A percentile compares a stretch with the other conserved stretches of the same genome.
phyloP scores from a whole-genome alignment of 2,888 invertebrate genomes.

The Thera obeliscata region DNA sequence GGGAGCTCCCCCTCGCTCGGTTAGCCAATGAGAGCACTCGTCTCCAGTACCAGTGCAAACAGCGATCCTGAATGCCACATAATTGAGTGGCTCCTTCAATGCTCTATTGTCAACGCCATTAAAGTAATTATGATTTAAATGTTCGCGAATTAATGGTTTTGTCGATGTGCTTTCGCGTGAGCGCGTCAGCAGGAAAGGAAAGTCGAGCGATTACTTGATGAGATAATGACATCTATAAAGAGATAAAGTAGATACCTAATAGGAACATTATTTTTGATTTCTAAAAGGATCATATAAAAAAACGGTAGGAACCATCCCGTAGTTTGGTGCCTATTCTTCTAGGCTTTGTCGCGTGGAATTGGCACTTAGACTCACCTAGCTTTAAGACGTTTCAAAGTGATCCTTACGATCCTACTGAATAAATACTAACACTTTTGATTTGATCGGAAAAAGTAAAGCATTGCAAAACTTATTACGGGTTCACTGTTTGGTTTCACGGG shows the following conservation, averaged over 20 bases:
- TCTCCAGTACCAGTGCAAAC: slow-evolving; percentile 57
- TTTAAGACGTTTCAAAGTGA: too few species aligned
- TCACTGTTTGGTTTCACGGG: too few species aligned
- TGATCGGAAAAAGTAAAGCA: too few species aligned
- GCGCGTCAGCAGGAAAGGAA: slow-evolving; percentile 31
- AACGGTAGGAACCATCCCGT: too few species aligned
- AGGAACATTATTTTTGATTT: neutral
- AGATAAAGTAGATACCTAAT: neutral
- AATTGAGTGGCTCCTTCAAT: slow-evolving; percentile 72
- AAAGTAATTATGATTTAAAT: slow-evolving; percentile 76
- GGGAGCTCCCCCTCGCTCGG: slow-evolving; percentile 55
- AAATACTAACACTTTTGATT: too few species aligned
- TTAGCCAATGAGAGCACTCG: slow-evolving; percentile 74
- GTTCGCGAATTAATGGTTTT: slow-evolving; percentile 72
- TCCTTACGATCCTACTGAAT: too few species aligned
- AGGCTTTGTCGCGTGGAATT: too few species aligned
- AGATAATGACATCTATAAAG: slow-evolving; percentile 12
- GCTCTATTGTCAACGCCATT: slow-evolving; percentile 74
- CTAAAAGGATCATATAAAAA: too few species aligned
- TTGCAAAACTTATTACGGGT: too few species aligned
- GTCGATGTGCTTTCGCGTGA: slow-evolving; percentile 70
- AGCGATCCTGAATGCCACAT: slow-evolving; percentile 72
- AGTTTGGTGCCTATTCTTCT: too few species aligned
- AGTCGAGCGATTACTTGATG: slow-evolving; percentile 21
- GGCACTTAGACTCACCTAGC: too few species aligned